phyloP scores from a whole-genome alignment of 1,140 invertebrate species.

The Phocides pigmalion region DNA sequence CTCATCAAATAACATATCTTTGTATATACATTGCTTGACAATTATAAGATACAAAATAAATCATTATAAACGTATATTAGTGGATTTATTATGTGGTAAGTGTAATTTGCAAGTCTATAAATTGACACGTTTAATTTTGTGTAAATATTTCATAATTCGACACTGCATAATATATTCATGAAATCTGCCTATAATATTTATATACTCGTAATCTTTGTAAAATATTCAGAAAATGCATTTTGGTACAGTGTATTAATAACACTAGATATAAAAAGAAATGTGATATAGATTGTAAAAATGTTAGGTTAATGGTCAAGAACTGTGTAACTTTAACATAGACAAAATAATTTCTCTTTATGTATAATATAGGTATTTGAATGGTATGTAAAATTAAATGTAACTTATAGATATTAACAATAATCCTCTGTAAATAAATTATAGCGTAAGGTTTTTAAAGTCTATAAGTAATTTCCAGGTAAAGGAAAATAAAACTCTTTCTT shows the following conservation, averaged over 20 bases:
- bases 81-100: slow-evolving; percentile 23
- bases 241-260: slow-evolving; percentile 34
- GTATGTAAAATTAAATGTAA: slow-evolving; percentile 48
- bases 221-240: slow-evolving; percentile 35
- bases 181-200: slow-evolving; percentile 31
- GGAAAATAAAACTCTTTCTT: slow-evolving; percentile 78
- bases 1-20: slow-evolving; percentile 80
- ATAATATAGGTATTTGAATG: slow-evolving; percentile 51
- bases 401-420: slow-evolving; percentile 44
- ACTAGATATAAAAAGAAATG: slow-evolving; percentile 78
- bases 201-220: slow-evolving; percentile 25
- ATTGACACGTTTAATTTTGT: slow-evolving; percentile 39
- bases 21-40: slow-evolving; percentile 82
- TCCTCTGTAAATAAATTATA: slow-evolving; percentile 75
- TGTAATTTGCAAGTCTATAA: slow-evolving; percentile 40
- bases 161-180: slow-evolving; percentile 24
- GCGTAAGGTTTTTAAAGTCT: slow-evolving; percentile 80
- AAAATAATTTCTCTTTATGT: slow-evolving; percentile 54
- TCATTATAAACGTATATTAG: slow-evolving; percentile 36
- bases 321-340: slow-evolving; percentile 54
- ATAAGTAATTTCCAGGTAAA: slow-evolving; percentile 75
- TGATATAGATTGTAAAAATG: slow-evolving; percentile 82
- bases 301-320: slow-evolving; percentile 67
- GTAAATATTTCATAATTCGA: slow-evolving; percentile 17
- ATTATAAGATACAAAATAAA: slow-evolving; percentile 70